Evolutionary conservation across 2,888 invertebrate species (phyloP).

Genomic region (Pycnomerus fuliginosus): DNA sequence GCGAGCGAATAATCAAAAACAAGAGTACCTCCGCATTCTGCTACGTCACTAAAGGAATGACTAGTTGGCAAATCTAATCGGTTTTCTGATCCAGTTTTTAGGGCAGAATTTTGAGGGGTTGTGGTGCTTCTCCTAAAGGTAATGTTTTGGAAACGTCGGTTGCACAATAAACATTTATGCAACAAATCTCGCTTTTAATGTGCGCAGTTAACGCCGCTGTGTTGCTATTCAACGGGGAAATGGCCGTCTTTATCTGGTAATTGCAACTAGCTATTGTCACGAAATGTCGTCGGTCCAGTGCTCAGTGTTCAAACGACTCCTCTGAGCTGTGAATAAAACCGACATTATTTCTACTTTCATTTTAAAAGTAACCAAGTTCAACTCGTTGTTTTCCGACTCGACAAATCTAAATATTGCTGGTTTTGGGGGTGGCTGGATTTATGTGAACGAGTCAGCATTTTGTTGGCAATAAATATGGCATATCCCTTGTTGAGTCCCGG

Average conservation of each 20-base stretch:
- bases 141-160: constrained; percentile 14
- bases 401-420: constrained; percentile 15
- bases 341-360: constrained; percentile 6
- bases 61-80: too few species aligned
- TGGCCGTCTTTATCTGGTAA: constrained; percentile 19
- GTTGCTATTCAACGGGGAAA: constrained; percentile 16
- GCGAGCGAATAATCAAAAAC: too few species aligned
- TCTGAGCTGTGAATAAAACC: constrained; percentile 9
- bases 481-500: constrained; percentile 16
- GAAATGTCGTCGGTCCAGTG: constrained; percentile 13
- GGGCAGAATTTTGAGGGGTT: too few species aligned
- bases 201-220: constrained; percentile 11
- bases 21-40: too few species aligned
- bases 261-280: constrained; percentile 13
- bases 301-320: constrained; percentile 11
- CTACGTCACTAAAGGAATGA: too few species aligned
- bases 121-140: too few species aligned
- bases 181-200: constrained; percentile 17
- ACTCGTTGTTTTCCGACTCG: too few species aligned
- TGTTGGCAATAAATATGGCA: constrained; percentile 16
- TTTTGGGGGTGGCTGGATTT: constrained; percentile 7
- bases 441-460: constrained; percentile 17
- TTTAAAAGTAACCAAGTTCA: too few species aligned
- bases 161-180: constrained; percentile 7
- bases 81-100: too few species aligned